Percentiles rank a stretch among this genome's conserved stretches.
phyloP scores from a whole-genome alignment of 2,888 invertebrate genomes.

The Hedya salicella region DNA sequence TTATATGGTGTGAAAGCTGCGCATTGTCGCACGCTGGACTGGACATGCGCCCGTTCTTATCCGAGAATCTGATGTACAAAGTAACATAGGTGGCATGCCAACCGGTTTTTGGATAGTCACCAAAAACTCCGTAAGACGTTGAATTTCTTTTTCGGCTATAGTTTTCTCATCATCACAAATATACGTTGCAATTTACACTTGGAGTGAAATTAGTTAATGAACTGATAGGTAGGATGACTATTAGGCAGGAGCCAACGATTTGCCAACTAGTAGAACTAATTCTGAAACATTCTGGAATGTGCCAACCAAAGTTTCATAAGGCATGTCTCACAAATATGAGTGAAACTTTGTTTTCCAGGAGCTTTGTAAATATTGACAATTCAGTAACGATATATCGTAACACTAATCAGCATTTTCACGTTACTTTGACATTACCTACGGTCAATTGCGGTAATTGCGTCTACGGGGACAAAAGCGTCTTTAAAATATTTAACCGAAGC shows the following conservation, averaged over 20 bases:
- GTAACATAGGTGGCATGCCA: slow-evolving; percentile 28
- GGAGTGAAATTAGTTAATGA: background rate
- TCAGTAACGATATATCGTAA: too few relatives aligned
- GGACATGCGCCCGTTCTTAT: slow-evolving; percentile 69
- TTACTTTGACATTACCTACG: too few relatives aligned
- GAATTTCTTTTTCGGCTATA: slow-evolving; percentile 8
- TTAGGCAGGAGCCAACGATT: background rate
- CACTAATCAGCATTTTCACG: too few relatives aligned
- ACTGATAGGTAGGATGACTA: background rate
- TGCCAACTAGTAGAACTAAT: slow-evolving; percentile 2
- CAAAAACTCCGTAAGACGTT: slow-evolving; percentile 7
- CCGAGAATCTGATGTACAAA: slow-evolving; percentile 49
- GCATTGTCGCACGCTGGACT: slow-evolving; percentile 74
- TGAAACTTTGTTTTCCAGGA: background rate
- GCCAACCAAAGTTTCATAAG: background rate
- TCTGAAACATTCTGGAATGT: background rate
- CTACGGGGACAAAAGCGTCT: too few relatives aligned
- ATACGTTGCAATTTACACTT: slow-evolving; percentile 3
- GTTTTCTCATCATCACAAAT: background rate
- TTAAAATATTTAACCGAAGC: too few relatives aligned
- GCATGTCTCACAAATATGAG: background rate
- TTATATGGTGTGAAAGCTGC: slow-evolving; percentile 83
- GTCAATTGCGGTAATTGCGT: too few relatives aligned
- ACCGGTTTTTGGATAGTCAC: slow-evolving; percentile 15
- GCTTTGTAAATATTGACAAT: too few relatives aligned